A percentile compares a stretch with the other conserved stretches of the same genome.
Evolutionary conservation across 2,797 vertebrate species (phyloP).

Genomic region (Squalus acanthias): DNA sequence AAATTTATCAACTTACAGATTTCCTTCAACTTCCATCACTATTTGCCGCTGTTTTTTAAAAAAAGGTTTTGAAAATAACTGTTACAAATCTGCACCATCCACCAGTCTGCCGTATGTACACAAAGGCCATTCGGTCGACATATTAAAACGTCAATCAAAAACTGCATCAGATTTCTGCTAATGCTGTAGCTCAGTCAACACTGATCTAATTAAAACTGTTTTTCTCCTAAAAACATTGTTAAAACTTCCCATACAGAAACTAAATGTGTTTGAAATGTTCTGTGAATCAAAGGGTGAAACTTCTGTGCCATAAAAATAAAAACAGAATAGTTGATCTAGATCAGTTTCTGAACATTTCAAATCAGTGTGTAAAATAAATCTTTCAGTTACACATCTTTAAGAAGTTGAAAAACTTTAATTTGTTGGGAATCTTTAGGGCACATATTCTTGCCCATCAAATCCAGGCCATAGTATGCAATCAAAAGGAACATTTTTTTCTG

Average conservation of each 20-base stretch:
- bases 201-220: neutral
- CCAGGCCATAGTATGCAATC: neutral
- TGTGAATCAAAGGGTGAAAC: neutral
- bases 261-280: neutral
- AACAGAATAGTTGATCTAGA: neutral
- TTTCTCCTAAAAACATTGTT: neutral
- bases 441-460: neutral
- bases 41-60: neutral
- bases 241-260: neutral
- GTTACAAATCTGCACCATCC: neutral
- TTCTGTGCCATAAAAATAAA: neutral
- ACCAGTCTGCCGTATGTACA: neutral
- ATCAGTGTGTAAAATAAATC: neutral
- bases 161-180: neutral
- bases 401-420: neutral
- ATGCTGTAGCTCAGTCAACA: neutral
- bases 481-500: neutral
- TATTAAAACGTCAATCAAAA: neutral
- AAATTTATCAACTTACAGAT: neutral
- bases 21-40: neutral
- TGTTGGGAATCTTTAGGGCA: neutral
- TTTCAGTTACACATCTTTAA: too few relatives aligned
- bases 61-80: neutral
- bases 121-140: neutral
- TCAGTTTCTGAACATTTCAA: neutral